Conservation (phyloP, 2,113 vertebrate species). For the Psittacus erithacus region DNA sequence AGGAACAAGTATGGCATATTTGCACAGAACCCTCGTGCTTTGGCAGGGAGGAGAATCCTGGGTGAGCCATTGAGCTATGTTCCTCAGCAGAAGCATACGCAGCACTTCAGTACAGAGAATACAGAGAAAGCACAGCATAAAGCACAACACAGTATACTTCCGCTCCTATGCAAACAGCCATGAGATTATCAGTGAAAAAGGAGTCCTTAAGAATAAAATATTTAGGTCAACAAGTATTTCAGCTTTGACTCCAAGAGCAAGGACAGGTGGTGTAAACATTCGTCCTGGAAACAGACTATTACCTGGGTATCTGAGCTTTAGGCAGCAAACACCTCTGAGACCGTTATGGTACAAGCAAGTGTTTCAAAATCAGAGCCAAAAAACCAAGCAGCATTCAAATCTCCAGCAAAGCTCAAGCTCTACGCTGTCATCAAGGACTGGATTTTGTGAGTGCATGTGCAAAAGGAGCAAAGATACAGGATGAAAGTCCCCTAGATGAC, state of each 20-base stretch:
- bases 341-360: accelerated
- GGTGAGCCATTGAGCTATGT: background rate
- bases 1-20: constrained; percentile 36
- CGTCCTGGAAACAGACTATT: background rate
- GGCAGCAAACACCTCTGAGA: background rate
- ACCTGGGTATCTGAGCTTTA: background rate
- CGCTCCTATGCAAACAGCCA: background rate
- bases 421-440: background rate
- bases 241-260: background rate
- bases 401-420: background rate
- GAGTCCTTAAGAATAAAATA: background rate
- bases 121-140: background rate
- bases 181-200: background rate
- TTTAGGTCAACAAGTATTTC: background rate
- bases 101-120: background rate
- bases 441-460: background rate
- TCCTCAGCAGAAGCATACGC: background rate
- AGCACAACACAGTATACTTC: background rate
- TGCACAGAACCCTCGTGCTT: constrained; percentile 11
- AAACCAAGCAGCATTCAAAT: background rate
- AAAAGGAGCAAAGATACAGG: background rate
- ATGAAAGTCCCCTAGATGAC: background rate
- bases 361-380: background rate
- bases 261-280: background rate
- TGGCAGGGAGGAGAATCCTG: background rate